A percentile compares a stretch with the other conserved stretches of the same genome.
Evolutionary conservation across 1,140 invertebrate genomes (phyloP).

Genomic region (Diabrotica virgifera): DNA sequence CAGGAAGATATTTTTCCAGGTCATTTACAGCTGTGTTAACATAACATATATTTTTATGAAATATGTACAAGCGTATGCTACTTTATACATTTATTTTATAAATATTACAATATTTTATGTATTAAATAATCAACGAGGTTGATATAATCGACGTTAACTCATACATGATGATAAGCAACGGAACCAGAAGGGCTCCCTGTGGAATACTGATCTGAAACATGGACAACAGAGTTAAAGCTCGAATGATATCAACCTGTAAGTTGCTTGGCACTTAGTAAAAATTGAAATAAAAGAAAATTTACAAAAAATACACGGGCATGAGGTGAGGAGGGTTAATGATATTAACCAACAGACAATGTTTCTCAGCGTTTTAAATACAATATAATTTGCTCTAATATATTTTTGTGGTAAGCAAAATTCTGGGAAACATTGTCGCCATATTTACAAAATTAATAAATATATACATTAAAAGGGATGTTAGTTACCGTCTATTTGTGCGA

Average conservation of each 20-base stretch:
- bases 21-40: background rate
- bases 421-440: too few species aligned
- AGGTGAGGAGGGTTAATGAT: too few species aligned
- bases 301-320: conserved; percentile 3
- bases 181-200: background rate
- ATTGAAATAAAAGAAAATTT: conserved; percentile 8
- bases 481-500: too few species aligned
- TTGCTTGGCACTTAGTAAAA: conserved; percentile 21
- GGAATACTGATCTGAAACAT: background rate
- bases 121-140: background rate
- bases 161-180: background rate
- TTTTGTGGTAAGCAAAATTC: too few species aligned
- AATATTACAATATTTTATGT: conserved; percentile 15
- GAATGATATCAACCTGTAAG: conserved; percentile 4
- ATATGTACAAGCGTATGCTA: conserved; percentile 21
- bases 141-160: background rate
- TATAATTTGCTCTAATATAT: too few species aligned
- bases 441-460: too few species aligned
- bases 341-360: too few species aligned
- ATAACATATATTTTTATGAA: conserved; percentile 17
- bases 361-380: too few species aligned
- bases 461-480: too few species aligned
- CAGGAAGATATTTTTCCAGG: background rate
- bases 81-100: conserved; percentile 24
- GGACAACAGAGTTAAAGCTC: background rate